A percentile compares a stretch with the other conserved stretches of the same genome.
phyloP scores from a whole-genome alignment of 2,113 vertebrate species.

The Larimichthys crocea region DNA sequence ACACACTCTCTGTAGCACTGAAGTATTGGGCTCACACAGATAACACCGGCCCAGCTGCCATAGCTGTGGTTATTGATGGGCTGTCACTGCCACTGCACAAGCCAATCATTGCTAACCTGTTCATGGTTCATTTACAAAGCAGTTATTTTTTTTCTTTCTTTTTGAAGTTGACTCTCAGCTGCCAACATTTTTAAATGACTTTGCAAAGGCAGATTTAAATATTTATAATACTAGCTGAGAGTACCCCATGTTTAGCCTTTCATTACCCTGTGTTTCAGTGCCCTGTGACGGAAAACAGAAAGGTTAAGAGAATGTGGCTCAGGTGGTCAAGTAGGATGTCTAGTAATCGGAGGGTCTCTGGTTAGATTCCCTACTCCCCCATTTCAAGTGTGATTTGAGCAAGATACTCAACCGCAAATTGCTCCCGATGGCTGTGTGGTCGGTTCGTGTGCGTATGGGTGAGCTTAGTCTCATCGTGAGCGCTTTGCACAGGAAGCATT shows the following conservation, averaged over 20 bases:
- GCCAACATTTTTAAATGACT: not conserved
- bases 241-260: not conserved
- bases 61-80: slow-evolving; percentile 51
- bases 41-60: slow-evolving; percentile 39
- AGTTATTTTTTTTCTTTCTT: not conserved
- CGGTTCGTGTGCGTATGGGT: too few species aligned
- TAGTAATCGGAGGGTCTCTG: too few species aligned
- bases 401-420: too few species aligned
- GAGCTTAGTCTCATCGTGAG: too few species aligned
- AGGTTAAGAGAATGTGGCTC: not conserved
- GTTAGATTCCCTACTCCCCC: too few species aligned
- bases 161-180: not conserved
- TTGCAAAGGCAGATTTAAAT: not conserved
- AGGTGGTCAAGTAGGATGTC: too few species aligned
- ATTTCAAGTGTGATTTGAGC: too few species aligned
- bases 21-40: slow-evolving; percentile 30
- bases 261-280: not conserved
- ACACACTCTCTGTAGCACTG: slow-evolving; percentile 13
- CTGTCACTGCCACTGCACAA: slow-evolving; percentile 36
- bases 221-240: not conserved
- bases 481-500: too few species aligned
- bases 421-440: too few species aligned
- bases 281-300: not conserved
- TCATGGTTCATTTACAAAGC: slow-evolving; percentile 46
- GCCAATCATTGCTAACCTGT: slow-evolving; percentile 48